A percentile compares a stretch with the other conserved stretches of the same genome.
Conservation (phyloP, 2,797 vertebrate species). For the Lepilemur septentrionalis region DNA sequence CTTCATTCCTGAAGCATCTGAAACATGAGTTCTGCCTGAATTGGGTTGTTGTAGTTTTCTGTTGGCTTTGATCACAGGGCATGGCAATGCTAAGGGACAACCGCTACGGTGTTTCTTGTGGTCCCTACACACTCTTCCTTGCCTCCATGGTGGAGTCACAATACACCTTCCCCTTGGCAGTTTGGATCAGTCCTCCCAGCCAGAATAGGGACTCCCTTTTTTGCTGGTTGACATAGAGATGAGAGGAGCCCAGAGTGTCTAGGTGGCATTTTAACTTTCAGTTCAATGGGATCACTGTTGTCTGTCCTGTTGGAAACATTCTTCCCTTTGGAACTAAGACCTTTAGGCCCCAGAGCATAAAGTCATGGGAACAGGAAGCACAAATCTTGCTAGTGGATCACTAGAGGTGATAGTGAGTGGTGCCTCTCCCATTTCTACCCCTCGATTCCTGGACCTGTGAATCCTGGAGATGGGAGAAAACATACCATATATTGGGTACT, state of each 20-base stretch:
- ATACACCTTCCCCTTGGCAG: neutral
- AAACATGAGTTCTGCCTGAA: neutral
- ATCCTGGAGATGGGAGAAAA: neutral
- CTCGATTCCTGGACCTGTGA: neutral
- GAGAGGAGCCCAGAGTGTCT: neutral
- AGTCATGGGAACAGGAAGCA: neutral
- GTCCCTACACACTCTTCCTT: neutral
- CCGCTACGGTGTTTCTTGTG: neutral
- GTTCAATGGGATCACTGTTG: neutral
- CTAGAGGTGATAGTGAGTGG: neutral
- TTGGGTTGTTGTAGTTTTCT: neutral
- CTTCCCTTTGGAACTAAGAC: neutral
- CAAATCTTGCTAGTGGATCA: neutral
- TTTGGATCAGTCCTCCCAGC: neutral
- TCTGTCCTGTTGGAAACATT: neutral
- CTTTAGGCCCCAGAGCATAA: neutral
- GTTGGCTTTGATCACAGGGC: neutral
- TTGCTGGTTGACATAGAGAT: neutral
- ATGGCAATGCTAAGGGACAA: neutral
- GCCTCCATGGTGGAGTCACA: neutral
- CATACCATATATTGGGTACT: neutral
- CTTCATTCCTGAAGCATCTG: neutral
- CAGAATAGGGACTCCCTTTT: neutral
- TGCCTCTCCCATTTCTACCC: neutral
- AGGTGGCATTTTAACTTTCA: neutral